Base-by-base conservation (phyloP, 2,797 vertebrate genomes). In the Phaenicophaeus curvirostris region DNA sequence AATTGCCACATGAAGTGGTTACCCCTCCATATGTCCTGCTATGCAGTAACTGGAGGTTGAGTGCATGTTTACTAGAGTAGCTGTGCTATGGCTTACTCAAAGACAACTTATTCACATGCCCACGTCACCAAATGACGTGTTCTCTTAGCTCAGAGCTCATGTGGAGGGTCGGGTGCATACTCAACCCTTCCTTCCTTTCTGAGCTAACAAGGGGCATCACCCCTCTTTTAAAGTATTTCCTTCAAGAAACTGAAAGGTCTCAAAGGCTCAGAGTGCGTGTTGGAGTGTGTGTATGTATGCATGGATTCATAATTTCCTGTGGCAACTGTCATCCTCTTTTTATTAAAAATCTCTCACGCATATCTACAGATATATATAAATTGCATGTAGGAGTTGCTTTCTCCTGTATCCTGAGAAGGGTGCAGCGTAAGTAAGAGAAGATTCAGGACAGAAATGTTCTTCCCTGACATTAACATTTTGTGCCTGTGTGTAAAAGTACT, bases 311-410 rank as follows among this genome's bases (percentile, higher is more conserved):
- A 62, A 94, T 75, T 94, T 90, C 80, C 91, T 65, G 77, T 94
- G 71, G 91, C 77, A 96, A 76, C 80, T 63, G 55, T 82, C 67
- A 91, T 82, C 77, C 67, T 91, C 83, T 76, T 90, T 94, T 94
- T 94, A 92, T 82, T 94, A 93, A 81, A 84, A 95, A 81, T 84
- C 74, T 91, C 88, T 94, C 69, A 16, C 63, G 19, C 59, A 18
- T 67, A 88, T 91, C 66, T 67, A 75, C 51, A 74, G 87, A 86
- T 96, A 88, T 85, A 54, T 91, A 95, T 87, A 94, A 86, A 86
- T 75, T 86, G 25, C 44, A 76, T 73, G 94, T 94, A 78, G 94
- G 94, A 96, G 89, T 96, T 96, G 68, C 82, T 86, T 35, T 84
- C 80, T 76, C 42, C 28, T 79, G 31, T 81, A 73, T 59, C 66